Evolutionary conservation across 1,140 invertebrate genomes (phyloP).

Genomic region (Phymastichus coffea): DNA sequence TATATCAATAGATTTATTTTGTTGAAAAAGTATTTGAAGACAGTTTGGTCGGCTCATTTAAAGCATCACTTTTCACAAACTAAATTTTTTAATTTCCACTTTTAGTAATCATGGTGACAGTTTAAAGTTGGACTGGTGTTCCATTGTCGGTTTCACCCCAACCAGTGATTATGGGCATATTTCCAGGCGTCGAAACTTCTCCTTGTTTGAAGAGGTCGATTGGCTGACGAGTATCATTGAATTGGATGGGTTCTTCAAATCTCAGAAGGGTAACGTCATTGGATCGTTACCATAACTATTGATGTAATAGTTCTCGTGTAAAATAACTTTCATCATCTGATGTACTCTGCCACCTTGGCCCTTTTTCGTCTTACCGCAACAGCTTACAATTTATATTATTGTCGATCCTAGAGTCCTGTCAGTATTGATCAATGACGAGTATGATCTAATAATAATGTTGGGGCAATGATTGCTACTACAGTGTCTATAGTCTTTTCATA

Average conservation of each 20-base stretch:
- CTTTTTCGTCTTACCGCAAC: too few relatives aligned
- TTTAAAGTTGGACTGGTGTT: constrained; percentile 32
- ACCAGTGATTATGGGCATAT: constrained; percentile 40
- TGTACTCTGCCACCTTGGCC: constrained; percentile 42
- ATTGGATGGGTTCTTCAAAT: constrained; percentile 38
- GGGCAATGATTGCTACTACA: too few relatives aligned
- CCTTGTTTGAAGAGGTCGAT: constrained; percentile 28
- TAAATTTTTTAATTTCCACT: too few relatives aligned
- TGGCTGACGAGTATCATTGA: constrained; percentile 33
- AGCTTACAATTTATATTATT: too few relatives aligned
- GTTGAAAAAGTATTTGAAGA: too few relatives aligned
- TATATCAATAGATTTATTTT: too few relatives aligned
- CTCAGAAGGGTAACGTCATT: constrained; percentile 62
- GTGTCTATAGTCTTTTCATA: too few relatives aligned
- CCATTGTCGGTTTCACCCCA: constrained; percentile 43
- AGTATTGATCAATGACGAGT: too few relatives aligned
- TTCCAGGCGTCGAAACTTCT: constrained; percentile 33
- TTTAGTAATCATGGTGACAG: constrained; percentile 47
- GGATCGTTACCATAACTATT: constrained; percentile 41
- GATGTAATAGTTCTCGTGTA: constrained; percentile 53
- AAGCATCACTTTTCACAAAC: too few relatives aligned
- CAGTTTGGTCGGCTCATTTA: too few relatives aligned
- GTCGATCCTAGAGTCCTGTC: too few relatives aligned
- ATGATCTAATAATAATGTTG: too few relatives aligned
- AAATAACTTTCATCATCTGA: constrained; percentile 45